phyloP scores from a whole-genome alignment of 1,140 invertebrate genomes.

The Zaprionus kolodkinae region DNA sequence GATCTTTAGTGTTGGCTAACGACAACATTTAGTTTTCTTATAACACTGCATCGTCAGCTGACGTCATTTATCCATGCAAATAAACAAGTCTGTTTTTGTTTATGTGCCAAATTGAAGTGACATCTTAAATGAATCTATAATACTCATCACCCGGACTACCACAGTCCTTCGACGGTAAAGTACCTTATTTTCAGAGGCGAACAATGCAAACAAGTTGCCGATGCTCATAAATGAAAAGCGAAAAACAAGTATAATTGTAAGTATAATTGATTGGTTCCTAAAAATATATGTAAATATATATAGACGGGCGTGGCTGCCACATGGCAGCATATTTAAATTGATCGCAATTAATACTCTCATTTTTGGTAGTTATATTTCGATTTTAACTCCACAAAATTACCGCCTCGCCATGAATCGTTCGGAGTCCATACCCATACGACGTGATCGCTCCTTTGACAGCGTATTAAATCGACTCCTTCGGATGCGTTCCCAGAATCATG shows the following conservation, averaged over 20 bases:
- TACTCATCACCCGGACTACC: not conserved
- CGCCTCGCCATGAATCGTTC: constrained; percentile 70
- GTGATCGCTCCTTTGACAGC: constrained; percentile 83
- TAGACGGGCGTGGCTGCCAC: constrained; percentile 44
- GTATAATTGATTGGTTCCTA: constrained; percentile 28
- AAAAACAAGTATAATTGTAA: constrained; percentile 35
- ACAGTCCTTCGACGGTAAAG: constrained; percentile 1
- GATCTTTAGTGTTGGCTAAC: constrained; percentile 25
- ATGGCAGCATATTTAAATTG: constrained; percentile 30
- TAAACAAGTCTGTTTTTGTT: constrained; percentile 61
- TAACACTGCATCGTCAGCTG: constrained; percentile 34
- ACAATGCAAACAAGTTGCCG: constrained; percentile 32
- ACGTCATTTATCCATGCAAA: constrained; percentile 58
- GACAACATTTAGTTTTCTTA: not conserved
- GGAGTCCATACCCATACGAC: constrained; percentile 70
- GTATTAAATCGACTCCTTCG: constrained; percentile 73
- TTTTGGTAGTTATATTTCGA: constrained; percentile 13
- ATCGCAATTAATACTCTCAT: constrained; percentile 11
- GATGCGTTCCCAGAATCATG: constrained; percentile 80
- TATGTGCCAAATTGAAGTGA: constrained; percentile 42
- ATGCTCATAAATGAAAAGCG: constrained; percentile 1
- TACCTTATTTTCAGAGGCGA: not conserved
- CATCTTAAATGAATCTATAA: constrained; percentile 26
- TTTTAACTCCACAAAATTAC: constrained; percentile 9
- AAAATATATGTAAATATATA: constrained; percentile 14